Base-by-base conservation (phyloP, 2,113 vertebrate species). In the Platichthys stellatus region DNA sequence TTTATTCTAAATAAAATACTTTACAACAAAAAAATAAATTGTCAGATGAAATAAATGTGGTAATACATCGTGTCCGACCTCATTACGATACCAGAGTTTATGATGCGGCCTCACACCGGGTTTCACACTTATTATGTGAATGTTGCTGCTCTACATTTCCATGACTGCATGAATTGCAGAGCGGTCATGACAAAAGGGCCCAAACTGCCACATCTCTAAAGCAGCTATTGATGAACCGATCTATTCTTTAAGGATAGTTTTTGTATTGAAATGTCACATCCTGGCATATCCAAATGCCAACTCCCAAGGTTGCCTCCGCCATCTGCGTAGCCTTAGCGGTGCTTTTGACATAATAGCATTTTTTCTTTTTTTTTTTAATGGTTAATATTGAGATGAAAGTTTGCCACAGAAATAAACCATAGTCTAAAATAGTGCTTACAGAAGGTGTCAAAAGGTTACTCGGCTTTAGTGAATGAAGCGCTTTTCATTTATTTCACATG, bases 221-320 rank as follows among this genome's bases (percentile, higher is more conserved):
- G 86, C 80, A 80, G 82, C 90, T 88, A 91, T 86, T 87, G 81
- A 88, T 84, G 86, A 88, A 82, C 68, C 12, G 78, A 88, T 85
- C 69, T 81, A 87, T 92, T 93, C 88, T 90, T 92, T 92, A 93
- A 90, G 86, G 82, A 87, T 83, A 86, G 87, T 86, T 66, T 94
- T 92, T 92, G 85, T 91, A 87, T 90, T 85, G 81, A 92, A 94
- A 93, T 93, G 92, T 92, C 91, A 94, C 85, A 90, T 92, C 85
- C 76, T 91, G 86, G 87, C 92, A 93, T 94, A 90, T 90, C 86
- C 88, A 95, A 94, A 94, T 95, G 92, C 90, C 93, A 94, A 70
- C 87, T 92, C 91, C 91, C 91, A 90, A 87, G 91, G 90, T 93
- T 88, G 87, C 82, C 82, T 71, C 77, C 76, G 59, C 78, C 88